A percentile compares a stretch with the other conserved stretches of the same genome.
Evolutionary conservation across 2,888 invertebrate species (phyloP).

Genomic region (Pantelozetes paolii): DNA sequence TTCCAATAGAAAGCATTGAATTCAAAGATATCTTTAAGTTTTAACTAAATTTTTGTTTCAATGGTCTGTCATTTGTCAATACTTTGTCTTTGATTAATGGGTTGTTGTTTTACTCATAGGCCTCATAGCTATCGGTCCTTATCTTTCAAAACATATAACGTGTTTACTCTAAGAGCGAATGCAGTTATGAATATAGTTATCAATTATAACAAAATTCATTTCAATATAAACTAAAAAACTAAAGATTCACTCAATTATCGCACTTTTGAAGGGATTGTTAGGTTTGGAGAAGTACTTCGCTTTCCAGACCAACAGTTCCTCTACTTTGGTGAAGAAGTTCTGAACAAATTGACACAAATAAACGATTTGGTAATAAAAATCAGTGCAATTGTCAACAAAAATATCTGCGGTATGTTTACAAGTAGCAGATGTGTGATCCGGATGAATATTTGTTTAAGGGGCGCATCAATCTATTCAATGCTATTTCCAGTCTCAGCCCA

Average conservation of each 20-base stretch:
- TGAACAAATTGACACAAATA: slow-evolving; percentile 33
- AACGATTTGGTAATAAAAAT: slow-evolving; percentile 31
- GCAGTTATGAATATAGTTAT: neutral
- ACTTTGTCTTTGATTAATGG: slow-evolving; percentile 12
- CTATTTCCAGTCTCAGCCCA: slow-evolving; percentile 3
- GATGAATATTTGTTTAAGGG: slow-evolving; percentile 20
- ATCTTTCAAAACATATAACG: neutral
- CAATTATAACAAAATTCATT: neutral
- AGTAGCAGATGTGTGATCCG: slow-evolving; percentile 32
- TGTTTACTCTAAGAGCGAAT: slow-evolving; percentile 1
- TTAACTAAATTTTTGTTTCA: slow-evolving; percentile 2
- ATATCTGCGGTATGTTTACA: slow-evolving; percentile 29
- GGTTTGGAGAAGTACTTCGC: no score
- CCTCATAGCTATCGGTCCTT: slow-evolving; percentile 8
- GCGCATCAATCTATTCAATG: slow-evolving; percentile 20
- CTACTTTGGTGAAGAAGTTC: no score
- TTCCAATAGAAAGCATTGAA: neutral
- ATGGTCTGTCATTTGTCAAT: slow-evolving; percentile 29
- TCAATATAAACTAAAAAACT: slow-evolving; percentile 2
- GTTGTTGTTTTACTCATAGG: slow-evolving; percentile 21
- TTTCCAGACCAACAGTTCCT: no score
- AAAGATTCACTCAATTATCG: neutral
- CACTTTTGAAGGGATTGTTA: neutral
- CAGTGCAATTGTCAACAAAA: slow-evolving; percentile 20
- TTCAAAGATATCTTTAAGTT: no score